Base-by-base conservation (phyloP, 2,888 invertebrate genomes). In the Caenorhabditis auriculariae region DNA sequence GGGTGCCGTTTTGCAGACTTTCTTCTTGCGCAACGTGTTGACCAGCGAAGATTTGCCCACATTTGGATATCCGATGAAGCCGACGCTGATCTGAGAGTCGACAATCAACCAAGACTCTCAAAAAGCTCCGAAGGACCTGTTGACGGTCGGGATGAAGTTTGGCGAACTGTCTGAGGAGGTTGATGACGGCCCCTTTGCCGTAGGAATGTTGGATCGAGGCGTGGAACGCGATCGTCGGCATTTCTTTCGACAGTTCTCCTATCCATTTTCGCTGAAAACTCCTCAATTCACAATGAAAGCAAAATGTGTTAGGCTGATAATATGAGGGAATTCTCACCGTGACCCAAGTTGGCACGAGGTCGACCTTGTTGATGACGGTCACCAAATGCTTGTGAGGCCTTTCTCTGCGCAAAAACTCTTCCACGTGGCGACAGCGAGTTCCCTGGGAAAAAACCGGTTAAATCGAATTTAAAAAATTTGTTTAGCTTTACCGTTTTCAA, bases 11-110 rank as follows among this genome's bases (percentile, higher is more conserved):
- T 94, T 98, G 83, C 98, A 99, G 0, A 99, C 98, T 84, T 98
- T 95, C 81, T 95, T 94, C 9, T 91, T 89, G 53, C 92, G 87
- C 54, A 99, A 84, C 0, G 98, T 92, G 83, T 98, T 99, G 67
- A 99, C 96, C 5, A 99, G 89, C 0, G 96, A 96, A 63, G 94
- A 95, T 84, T 99, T 98, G 0, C 98, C 98, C 4, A 92, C 92
- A 85, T 99, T 99, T 2, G 98, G 98, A 83, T 96, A 99, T 0
- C 98, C 98, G 82, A 99, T 93, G 72, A 99, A 90, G 1, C 98
- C 98, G 46, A 99, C 93, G 82, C 93, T 94, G 60, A 99, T 99
- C 85, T 78, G 66, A 29, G 64, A 60, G 24, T 24, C 23, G n/a
- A 28, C 17, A 15, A 35, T 21, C 24, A 60, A 12, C 17, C 58